Percentiles rank a stretch among this genome's conserved stretches.
phyloP scores from a whole-genome alignment of 2,888 invertebrate species.

The Acanthoscelides obtectus region DNA sequence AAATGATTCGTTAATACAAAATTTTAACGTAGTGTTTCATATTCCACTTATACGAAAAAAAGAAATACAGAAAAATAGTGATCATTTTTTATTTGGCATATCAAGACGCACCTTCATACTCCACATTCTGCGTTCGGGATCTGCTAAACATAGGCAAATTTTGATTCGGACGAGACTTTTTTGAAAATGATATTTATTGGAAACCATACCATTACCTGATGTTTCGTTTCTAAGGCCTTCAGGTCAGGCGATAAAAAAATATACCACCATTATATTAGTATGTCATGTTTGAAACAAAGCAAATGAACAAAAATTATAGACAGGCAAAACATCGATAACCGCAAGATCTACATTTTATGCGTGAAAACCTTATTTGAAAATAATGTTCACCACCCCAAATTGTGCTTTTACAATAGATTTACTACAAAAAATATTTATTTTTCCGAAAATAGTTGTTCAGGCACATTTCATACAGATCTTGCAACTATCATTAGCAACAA shows the following conservation, averaged over 20 bases:
- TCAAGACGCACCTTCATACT: constrained; percentile 43
- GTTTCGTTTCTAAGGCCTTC: constrained; percentile 34
- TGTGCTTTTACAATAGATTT: neutral
- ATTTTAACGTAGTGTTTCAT: neutral
- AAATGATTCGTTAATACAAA: neutral
- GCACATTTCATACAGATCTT: neutral
- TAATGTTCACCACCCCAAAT: no score
- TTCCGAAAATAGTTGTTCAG: neutral
- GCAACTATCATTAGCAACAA: neutral
- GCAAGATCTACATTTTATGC: neutral
- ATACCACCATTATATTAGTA: constrained; percentile 45
- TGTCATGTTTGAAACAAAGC: constrained; percentile 20
- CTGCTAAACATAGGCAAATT: constrained; percentile 44
- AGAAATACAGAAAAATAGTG: neutral
- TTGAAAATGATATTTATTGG: constrained; percentile 18
- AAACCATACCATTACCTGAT: constrained; percentile 42
- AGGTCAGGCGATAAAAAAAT: constrained; percentile 46
- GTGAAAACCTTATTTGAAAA: no score
- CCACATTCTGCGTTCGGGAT: constrained; percentile 33
- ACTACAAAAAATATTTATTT: neutral
- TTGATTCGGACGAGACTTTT: neutral
- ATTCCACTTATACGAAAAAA: neutral
- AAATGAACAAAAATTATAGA: neutral
- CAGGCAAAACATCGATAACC: neutral
- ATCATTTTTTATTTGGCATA: neutral